Percentiles rank a stretch among this genome's conserved stretches.
phyloP scores from a whole-genome alignment of 2,888 invertebrate genomes.

The Macaria notata region DNA sequence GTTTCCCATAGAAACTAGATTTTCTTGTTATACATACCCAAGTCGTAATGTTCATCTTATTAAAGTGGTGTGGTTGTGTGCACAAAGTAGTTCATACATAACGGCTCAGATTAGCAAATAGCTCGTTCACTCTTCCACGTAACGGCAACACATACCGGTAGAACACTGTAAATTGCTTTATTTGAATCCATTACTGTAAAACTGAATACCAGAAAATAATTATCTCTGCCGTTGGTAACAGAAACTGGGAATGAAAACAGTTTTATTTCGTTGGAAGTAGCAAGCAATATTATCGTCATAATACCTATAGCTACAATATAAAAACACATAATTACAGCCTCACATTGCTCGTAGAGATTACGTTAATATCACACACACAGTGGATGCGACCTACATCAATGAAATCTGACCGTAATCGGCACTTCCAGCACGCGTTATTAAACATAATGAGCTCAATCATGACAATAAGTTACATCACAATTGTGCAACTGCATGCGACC shows the following conservation, averaged over 20 bases:
- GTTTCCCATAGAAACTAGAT: conserved; percentile 5
- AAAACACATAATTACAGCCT: too few species aligned
- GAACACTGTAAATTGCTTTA: conserved; percentile 34
- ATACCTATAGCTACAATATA: too few species aligned
- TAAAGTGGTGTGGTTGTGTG: conserved; percentile 1
- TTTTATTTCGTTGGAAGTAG: too few species aligned
- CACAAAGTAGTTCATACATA: conserved; percentile 33
- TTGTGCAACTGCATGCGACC: conserved; percentile 42
- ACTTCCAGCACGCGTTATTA: conserved; percentile 14
- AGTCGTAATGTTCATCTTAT: conserved; percentile 19
- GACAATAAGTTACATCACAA: conserved; percentile 31
- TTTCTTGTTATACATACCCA: conserved; percentile 7
- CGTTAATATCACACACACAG: too few species aligned
- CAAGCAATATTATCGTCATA: too few species aligned
- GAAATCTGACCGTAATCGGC: conserved; percentile 19
- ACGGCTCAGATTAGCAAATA: conserved; percentile 33
- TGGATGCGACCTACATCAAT: conserved; percentile 14
- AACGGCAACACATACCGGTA: conserved; percentile 38
- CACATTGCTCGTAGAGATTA: too few species aligned
- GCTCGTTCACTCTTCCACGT: conserved; percentile 3
- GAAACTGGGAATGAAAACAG: too few species aligned
- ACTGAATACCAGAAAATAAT: conserved; percentile 13
- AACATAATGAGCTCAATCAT: conserved; percentile 18
- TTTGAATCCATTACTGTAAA: conserved; percentile 26
- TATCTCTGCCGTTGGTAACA: too few species aligned